phyloP scores from a whole-genome alignment of 1,140 invertebrate species.

The Platyura marginata region DNA sequence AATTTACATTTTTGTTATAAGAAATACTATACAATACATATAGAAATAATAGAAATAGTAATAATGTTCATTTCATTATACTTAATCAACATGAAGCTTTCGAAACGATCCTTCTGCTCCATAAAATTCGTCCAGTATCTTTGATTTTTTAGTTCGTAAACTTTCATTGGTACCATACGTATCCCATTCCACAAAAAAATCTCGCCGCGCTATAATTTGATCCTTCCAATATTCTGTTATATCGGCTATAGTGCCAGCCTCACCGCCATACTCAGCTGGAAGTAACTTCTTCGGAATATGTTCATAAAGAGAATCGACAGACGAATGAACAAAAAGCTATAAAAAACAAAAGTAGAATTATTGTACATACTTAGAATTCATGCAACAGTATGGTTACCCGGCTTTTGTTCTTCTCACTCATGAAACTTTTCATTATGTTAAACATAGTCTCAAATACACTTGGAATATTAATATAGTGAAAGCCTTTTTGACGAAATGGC shows the following conservation, averaged over 20 bases:
- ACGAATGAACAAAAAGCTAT: slow-evolving; percentile 16
- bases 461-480: slow-evolving; percentile 14
- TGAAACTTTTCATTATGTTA: slow-evolving; percentile 10
- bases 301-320: slow-evolving; percentile 23
- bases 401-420: slow-evolving; percentile 13
- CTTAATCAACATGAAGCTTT: too few relatives aligned
- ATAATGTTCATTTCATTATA: too few relatives aligned
- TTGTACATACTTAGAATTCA: neutral
- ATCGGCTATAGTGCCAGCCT: slow-evolving; percentile 16
- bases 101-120: too few relatives aligned
- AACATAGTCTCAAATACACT: slow-evolving; percentile 11
- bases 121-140: neutral
- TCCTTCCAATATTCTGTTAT: slow-evolving; percentile 9
- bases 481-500: slow-evolving; percentile 10
- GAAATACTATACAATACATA: too few relatives aligned
- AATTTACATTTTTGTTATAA: too few relatives aligned
- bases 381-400: too few relatives aligned
- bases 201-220: neutral
- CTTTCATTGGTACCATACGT: neutral
- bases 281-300: slow-evolving; percentile 23
- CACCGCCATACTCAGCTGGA: slow-evolving; percentile 27
- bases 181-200: neutral
- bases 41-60: too few relatives aligned
- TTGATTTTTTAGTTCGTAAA: neutral
- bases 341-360: neutral